Evolutionary conservation across 2,888 invertebrate genomes (phyloP).

Genomic region (Syrphus vitripennis): DNA sequence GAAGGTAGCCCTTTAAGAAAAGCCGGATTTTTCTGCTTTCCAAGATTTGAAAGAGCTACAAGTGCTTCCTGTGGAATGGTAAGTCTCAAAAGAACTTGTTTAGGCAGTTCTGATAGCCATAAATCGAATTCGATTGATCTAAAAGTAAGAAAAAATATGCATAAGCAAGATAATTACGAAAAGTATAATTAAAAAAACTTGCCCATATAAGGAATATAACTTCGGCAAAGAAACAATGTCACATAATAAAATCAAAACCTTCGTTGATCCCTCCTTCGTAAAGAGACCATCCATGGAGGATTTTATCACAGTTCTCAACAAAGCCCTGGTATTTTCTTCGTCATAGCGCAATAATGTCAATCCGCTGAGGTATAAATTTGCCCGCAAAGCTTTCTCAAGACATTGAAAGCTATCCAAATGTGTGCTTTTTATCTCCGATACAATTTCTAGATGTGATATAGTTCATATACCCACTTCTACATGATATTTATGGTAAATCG

Average conservation of each 20-base stretch:
- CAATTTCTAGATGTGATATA: constrained; percentile 36
- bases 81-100: constrained; percentile 82
- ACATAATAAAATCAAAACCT: constrained; percentile 81
- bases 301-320: constrained; percentile 75
- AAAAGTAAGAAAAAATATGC: not conserved
- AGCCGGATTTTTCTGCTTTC: constrained; percentile 82
- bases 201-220: constrained; percentile 79
- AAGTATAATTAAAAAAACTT: constrained; percentile 36
- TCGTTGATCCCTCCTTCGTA: constrained; percentile 76
- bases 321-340: constrained; percentile 74
- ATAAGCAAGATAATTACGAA: not conserved
- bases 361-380: constrained; percentile 75
- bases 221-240: constrained; percentile 81
- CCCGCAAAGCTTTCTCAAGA: constrained; percentile 75
- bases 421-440: constrained; percentile 50
- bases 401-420: constrained; percentile 73
- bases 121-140: constrained; percentile 79
- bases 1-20: constrained; percentile 82
- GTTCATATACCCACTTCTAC: not conserved
- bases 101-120: constrained; percentile 83
- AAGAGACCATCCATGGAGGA: constrained; percentile 74
- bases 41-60: constrained; percentile 84
- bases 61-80: constrained; percentile 82
- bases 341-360: constrained; percentile 70
- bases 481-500: not conserved